Percentiles rank a stretch among this genome's conserved stretches.
Conservation (phyloP, 2,888 invertebrate species). For the Stegana nigrithorax region DNA sequence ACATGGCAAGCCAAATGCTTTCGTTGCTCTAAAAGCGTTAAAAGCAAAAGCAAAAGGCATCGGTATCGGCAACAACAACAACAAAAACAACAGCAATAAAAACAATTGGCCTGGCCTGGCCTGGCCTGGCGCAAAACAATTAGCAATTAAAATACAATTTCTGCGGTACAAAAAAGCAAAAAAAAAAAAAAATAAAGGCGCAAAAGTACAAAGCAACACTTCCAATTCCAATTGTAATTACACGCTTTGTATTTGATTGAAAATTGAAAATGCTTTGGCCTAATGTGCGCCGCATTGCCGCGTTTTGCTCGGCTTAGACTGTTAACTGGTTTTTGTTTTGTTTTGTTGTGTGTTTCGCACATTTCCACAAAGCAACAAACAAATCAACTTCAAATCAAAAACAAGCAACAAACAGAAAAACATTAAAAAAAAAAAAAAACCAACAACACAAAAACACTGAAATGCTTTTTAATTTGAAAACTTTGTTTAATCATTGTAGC, state of each 20-base stretch:
- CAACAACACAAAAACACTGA: not conserved
- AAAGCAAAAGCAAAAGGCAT: not conserved
- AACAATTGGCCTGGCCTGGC: too few species aligned
- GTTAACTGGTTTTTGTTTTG: too few species aligned
- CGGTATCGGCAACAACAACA: not conserved
- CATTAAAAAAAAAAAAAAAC: not conserved
- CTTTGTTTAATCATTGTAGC: too few species aligned
- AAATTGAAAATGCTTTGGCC: constrained; percentile 50
- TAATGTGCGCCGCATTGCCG: constrained; percentile 29
- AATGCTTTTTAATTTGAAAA: not conserved
- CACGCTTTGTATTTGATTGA: constrained; percentile 43
- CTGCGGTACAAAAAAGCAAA: not conserved
- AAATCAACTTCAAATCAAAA: too few species aligned
- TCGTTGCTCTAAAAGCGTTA: not conserved
- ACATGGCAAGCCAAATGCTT: not conserved
- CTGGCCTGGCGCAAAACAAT: constrained; percentile 5
- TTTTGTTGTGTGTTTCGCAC: not conserved
- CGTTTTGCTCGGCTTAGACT: not conserved
- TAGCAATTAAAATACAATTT: constrained; percentile 3
- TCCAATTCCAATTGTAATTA: constrained; percentile 9
- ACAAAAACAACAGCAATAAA: not conserved
- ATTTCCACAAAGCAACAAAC: too few species aligned
- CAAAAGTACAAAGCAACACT: too few species aligned
- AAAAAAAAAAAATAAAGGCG: not conserved
- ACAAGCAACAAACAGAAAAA: too few species aligned